These are phyloP conservation scores for Monopis laevigella DNA, from an alignment of 2,888 invertebrate species.

Conservation along the genomic window DNA sequence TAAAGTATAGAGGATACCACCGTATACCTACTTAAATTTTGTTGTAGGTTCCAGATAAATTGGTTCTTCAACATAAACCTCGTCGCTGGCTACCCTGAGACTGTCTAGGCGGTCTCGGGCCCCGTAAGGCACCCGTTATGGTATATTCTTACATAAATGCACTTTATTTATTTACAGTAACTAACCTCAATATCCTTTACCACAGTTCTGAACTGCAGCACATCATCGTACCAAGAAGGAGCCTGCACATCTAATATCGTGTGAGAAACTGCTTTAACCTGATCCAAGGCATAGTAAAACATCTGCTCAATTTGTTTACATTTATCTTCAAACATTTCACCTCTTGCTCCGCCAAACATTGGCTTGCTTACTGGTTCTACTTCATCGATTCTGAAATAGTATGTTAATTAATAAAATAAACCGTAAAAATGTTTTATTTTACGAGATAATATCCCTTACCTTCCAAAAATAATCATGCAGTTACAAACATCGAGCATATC, in stretches of 20 bases:
- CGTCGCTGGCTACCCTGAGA: no score
- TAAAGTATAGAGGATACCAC: no score
- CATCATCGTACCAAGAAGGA: conserved; percentile 84
- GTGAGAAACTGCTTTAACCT: conserved; percentile 67
- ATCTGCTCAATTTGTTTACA: conserved; percentile 78
- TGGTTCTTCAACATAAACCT: no score
- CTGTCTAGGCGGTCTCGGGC: no score
- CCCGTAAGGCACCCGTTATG: no score
- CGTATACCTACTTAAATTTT: no score
- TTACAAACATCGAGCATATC: conserved; percentile 90
- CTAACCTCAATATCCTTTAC: conserved; percentile 71
- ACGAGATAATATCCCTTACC: conserved; percentile 39
- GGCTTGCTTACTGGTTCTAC: conserved; percentile 74
- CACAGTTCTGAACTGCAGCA: conserved; percentile 66
- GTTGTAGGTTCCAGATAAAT: no score
- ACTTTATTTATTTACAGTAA: conserved; percentile 25
- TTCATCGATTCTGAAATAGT: conserved; percentile 71
- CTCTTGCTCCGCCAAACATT: conserved; percentile 79
- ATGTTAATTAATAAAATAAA: no score
- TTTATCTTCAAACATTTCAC: conserved; percentile 72
- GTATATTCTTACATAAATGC: no score
- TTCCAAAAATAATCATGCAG: conserved; percentile 88
- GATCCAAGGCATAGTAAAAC: conserved; percentile 71
- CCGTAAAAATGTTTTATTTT: not conserved
- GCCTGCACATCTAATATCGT: conserved; percentile 82